A percentile compares a stretch with the other conserved stretches of the same genome.
These are phyloP conservation scores for Mesaphorura yosii DNA, from an alignment of 1,140 invertebrate species.

Conservation along the genomic window DNA sequence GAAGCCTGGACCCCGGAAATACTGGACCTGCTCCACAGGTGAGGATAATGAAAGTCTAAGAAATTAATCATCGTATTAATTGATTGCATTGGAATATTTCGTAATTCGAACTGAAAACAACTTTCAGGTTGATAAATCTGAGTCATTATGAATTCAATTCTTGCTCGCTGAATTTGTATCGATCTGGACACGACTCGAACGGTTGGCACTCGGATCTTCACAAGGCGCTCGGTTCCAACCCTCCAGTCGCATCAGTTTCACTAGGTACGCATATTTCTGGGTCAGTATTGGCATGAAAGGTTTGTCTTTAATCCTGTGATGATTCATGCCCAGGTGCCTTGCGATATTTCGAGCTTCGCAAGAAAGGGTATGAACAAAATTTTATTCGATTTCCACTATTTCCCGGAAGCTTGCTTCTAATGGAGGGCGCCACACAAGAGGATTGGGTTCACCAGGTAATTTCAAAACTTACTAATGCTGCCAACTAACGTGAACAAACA, in stretches of 20 bases:
- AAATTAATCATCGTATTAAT: slow-evolving; percentile 1
- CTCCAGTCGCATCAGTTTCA: slow-evolving; percentile 41
- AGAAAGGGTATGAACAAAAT: slow-evolving; percentile 13
- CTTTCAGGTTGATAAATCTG: slow-evolving; percentile 29
- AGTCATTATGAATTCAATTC: slow-evolving; percentile 41
- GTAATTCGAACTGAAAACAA: not conserved
- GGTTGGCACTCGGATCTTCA: slow-evolving; percentile 43
- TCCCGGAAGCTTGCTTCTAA: slow-evolving; percentile 24
- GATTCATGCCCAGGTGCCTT: slow-evolving; percentile 9
- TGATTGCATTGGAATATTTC: not conserved
- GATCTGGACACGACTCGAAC: slow-evolving; percentile 41
- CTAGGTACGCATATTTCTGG: slow-evolving; percentile 34
- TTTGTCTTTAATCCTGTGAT: not conserved
- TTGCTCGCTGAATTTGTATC: slow-evolving; percentile 41
- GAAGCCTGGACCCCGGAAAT: slow-evolving; percentile 34
- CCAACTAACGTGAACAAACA: not conserved
- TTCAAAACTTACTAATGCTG: not conserved
- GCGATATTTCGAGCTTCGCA: slow-evolving; percentile 18
- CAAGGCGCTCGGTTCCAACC: slow-evolving; percentile 37
- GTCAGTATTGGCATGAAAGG: not conserved
- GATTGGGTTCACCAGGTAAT: slow-evolving; percentile 27
- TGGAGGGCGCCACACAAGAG: slow-evolving; percentile 26
- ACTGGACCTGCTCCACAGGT: slow-evolving; percentile 35
- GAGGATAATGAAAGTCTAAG: slow-evolving; percentile 15
- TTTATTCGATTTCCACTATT: slow-evolving; percentile 25